Evolutionary conservation across 2,797 vertebrate species (phyloP), one percentile per base, ranked within the genome.

Genomic region (Tamandua tetradactyla): DNA sequence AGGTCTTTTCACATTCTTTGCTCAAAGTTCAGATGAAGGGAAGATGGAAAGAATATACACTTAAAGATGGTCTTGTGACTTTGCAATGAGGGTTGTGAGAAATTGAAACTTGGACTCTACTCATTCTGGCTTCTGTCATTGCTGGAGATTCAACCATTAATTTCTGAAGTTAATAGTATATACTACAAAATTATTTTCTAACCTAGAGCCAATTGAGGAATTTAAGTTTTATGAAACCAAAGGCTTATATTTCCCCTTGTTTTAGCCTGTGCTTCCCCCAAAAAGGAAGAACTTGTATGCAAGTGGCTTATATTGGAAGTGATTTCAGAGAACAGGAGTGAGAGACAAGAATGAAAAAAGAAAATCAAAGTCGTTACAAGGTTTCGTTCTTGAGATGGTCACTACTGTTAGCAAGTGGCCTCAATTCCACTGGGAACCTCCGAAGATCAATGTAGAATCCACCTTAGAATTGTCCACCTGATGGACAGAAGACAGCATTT

Each of bases 11-110:
- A 42, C 17, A 72, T 37, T 64, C 44, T 64, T 83, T 64, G 15
- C n/a, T 93, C 59, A 81, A 78, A 94, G 40, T 14, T 89, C n/a
- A 95, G 96, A 92, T 87, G 94, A 92, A 69, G 25, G 25, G 44
- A 68, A 85, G 18, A 93, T 79, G 1, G 47, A 81, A 94, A 57
- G 75, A 92, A 93, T 8, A n/a, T 40, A 82, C 78, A 47, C 5
- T 79, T 59, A 42, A 90, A 91, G 40, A 80, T 68, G 25, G 12
- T 83, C 76, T 89, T 91, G 35, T 47, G 94, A 59, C 27, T 80
- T 80, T 44, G 35, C 57, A 35, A 25, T 84, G n/a, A 72, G 6
- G 25, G 35, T 22, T 87, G 47, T 92, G 61, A 85, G 52, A 64
- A 72, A 49, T 22, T 79, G 81, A 93, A 93, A 85, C n/a, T 68